Base-by-base conservation (phyloP, 2,113 vertebrate species). In the Sinocyclocheilus grahami region DNA sequence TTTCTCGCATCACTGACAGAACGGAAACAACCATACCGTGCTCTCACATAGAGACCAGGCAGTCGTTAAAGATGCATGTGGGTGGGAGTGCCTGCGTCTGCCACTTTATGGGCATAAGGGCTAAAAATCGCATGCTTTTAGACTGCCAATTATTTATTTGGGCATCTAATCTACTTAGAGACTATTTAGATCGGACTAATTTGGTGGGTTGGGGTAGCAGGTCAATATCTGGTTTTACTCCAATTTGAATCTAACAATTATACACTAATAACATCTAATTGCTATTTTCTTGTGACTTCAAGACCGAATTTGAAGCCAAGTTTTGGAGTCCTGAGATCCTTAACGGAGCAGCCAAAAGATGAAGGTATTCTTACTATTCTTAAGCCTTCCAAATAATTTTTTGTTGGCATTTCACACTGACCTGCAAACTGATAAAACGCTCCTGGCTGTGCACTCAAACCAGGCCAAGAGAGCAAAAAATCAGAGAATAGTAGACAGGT, bases 391-490 rank as follows among this genome's bases (percentile, higher is more conserved):
- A 82, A 90, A 90, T 89, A 90, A 86, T 87, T 87, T 90, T 92
- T 92, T 93, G 90, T 90, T 39, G 42, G 7, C 30, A 55, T 46
- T 63, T 83, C 60, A 55, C 22, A 53, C 48, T 82, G 79, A 91
- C 90, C 87, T 87, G 86, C 90, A 90, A 63, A 89, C 92, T 90
- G 92, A 92, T 94, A 91, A 93, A 89, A 90, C 81, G 90, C 89
- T 62, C 22, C 22, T n/a, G 2, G 58, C 58, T 86, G 91, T 89
- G 89, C 87, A 90, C 87, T 91, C 86, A 85, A 91, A 51, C 88
- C 86, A 90, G 88, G 90, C 76, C 78, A 88, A 89, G 86, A 89
- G 76, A 90, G 78, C 18, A 22, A 39, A 74, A 46, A 39, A 42
- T 42, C 42, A 8, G 18, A 33, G 5, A 22, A 39, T 12, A 12